Evolutionary conservation across 2,888 invertebrate species (phyloP).

Genomic region (Halocaridina rubra): DNA sequence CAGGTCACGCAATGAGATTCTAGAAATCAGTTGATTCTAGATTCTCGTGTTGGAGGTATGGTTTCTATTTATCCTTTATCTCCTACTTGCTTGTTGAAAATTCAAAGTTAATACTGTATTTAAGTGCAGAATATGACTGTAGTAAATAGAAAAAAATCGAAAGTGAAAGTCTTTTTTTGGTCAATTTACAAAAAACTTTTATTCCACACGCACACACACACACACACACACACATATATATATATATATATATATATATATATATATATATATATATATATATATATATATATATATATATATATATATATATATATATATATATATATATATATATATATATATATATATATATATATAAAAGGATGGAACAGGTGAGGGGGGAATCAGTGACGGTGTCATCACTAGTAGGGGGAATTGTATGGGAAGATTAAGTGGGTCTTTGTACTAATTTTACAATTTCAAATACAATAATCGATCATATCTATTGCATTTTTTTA

Average conservation of each 20-base stretch:
- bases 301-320: background rate
- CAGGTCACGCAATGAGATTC: no score
- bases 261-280: slow-evolving; percentile 10
- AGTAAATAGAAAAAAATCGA: background rate
- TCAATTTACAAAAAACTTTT: background rate
- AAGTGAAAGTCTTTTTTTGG: background rate
- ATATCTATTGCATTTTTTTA: background rate
- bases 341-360: background rate
- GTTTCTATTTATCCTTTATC: no score
- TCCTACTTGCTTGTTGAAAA: no score
- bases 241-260: slow-evolving; percentile 6
- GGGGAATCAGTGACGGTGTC: background rate
- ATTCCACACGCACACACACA: background rate
- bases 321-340: slow-evolving; percentile 13
- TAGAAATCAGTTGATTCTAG: no score
- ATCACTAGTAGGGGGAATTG: background rate
- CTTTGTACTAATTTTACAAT: background rate
- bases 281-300: slow-evolving; percentile 9
- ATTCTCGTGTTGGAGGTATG: no score
- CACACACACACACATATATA: background rate
- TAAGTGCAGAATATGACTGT: background rate
- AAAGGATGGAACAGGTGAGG: background rate
- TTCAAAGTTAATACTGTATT: no score
- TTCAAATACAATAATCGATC: background rate
- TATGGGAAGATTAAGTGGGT: background rate